A percentile compares a stretch with the other conserved stretches of the same genome.
Evolutionary conservation across 2,797 vertebrate genomes (phyloP).

Genomic region (Siniperca obscura): DNA sequence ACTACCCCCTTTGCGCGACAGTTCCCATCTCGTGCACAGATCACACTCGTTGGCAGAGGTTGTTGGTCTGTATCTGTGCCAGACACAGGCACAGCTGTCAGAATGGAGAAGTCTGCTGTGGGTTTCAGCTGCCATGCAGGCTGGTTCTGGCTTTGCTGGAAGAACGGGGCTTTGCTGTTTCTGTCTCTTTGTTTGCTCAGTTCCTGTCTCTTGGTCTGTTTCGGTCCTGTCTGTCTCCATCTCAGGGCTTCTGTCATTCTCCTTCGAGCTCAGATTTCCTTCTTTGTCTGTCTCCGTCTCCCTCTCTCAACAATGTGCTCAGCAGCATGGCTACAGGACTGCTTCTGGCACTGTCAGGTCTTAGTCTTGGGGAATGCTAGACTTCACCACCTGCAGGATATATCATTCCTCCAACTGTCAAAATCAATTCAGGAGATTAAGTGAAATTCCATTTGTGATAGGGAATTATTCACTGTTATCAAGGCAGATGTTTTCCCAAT

Average conservation of each 20-base stretch:
- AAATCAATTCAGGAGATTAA: constrained; percentile 55
- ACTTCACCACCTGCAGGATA: constrained; percentile 60
- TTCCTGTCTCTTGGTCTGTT: constrained; percentile 45
- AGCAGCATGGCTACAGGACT: constrained; percentile 25
- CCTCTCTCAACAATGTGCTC: constrained; percentile 38
- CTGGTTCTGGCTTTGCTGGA: constrained; percentile 29
- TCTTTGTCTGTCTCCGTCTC: constrained; percentile 19
- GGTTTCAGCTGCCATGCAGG: constrained; percentile 53
- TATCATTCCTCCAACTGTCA: constrained; percentile 54
- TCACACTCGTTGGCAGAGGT: constrained; percentile 58
- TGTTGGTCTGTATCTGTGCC: constrained; percentile 41
- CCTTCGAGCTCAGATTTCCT: constrained; percentile 33
- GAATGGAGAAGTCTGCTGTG: constrained; percentile 39
- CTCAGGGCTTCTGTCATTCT: constrained; percentile 15
- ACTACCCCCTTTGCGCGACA: constrained; percentile 2
- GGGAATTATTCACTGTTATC: constrained; percentile 58
- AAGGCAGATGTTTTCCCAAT: constrained; percentile 66
- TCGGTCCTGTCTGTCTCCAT: constrained; percentile 42
- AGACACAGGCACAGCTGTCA: constrained; percentile 65
- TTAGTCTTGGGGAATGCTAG: constrained; percentile 45
- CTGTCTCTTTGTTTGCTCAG: constrained; percentile 39
- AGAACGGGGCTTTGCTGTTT: constrained; percentile 52
- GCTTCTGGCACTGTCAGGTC: constrained; percentile 37
- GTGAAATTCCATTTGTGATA: constrained; percentile 50
- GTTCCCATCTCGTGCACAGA: constrained; percentile 48